Conservation (phyloP, 2,888 invertebrate species). For the Cryptocephalus primarius region DNA sequence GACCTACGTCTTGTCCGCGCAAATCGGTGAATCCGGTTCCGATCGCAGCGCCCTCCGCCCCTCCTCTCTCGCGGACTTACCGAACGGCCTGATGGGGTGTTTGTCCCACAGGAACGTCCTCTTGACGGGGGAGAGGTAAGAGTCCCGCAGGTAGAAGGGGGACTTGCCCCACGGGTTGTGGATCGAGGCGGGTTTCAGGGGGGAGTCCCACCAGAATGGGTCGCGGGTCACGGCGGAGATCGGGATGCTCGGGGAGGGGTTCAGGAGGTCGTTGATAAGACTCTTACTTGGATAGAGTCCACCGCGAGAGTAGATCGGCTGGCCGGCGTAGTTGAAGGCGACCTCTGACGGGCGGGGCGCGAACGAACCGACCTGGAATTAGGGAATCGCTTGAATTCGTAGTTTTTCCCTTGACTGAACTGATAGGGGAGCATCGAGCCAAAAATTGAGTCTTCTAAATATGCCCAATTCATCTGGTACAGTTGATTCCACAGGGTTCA, state of each 20-base stretch:
- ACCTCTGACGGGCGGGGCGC: slow-evolving; percentile 59
- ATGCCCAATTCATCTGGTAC: too few species aligned
- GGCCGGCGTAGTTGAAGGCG: slow-evolving; percentile 66
- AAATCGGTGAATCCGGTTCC: too few species aligned
- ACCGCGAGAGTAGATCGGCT: slow-evolving; percentile 61
- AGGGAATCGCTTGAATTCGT: neutral
- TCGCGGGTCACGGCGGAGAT: slow-evolving; percentile 73
- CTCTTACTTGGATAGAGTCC: slow-evolving; percentile 35
- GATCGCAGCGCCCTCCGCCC: too few species aligned
- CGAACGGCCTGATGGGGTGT: slow-evolving; percentile 83
- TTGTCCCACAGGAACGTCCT: slow-evolving; percentile 85
- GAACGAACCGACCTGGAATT: slow-evolving; percentile 47
- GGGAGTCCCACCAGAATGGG: slow-evolving; percentile 84
- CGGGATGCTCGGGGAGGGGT: slow-evolving; percentile 68
- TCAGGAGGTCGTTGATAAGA: slow-evolving; percentile 55
- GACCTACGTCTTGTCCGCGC: too few species aligned
- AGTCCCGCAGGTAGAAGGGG: slow-evolving; percentile 73
- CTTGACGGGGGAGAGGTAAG: slow-evolving; percentile 84
- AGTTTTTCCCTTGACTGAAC: neutral
- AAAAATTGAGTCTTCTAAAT: neutral
- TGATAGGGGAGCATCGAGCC: neutral
- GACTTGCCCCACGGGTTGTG: slow-evolving; percentile 56
- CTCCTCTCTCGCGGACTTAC: slow-evolving; percentile 47
- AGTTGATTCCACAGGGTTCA: too few species aligned
- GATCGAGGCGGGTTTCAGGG: slow-evolving; percentile 60